Evolutionary conservation across 2,888 invertebrate species (phyloP).

Genomic region (Apotomis betuletana): DNA sequence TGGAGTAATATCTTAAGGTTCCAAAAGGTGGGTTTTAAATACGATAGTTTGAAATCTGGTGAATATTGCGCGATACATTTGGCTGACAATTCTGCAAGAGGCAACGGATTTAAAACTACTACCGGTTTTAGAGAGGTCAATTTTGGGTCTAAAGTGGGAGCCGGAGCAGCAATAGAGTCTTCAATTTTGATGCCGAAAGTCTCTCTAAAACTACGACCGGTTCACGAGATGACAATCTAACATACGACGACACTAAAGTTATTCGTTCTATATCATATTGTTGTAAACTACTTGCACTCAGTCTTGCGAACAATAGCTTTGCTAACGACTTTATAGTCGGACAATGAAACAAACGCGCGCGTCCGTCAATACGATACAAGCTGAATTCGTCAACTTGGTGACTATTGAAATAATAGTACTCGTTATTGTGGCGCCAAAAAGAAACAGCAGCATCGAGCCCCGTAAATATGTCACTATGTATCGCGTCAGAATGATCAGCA

Average conservation of each 20-base stretch:
- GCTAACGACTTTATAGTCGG: background rate
- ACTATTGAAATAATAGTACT: constrained; percentile 10
- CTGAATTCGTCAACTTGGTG: background rate
- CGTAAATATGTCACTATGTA: constrained; percentile 3
- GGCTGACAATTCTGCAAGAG: background rate
- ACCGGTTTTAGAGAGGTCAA: background rate
- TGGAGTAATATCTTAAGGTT: background rate
- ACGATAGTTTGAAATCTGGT: background rate
- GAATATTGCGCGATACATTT: constrained; percentile 3
- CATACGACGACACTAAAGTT: background rate
- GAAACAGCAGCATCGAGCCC: constrained; percentile 1
- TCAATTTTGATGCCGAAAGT: constrained; percentile 14
- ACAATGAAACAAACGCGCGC: constrained; percentile 1
- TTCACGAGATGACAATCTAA: background rate
- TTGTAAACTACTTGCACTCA: too few relatives aligned
- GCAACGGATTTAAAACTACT: background rate
- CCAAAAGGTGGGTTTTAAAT: constrained; percentile 4
- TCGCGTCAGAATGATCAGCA: constrained; percentile 10
- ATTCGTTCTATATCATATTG: background rate
- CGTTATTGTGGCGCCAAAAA: background rate
- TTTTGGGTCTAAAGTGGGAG: constrained; percentile 10
- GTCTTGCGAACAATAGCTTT: background rate
- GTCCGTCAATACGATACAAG: background rate
- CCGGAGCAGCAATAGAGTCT: background rate
- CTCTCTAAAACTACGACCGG: background rate